Conservation (phyloP, 2,888 invertebrate species). For the Dilophus febrilis region DNA sequence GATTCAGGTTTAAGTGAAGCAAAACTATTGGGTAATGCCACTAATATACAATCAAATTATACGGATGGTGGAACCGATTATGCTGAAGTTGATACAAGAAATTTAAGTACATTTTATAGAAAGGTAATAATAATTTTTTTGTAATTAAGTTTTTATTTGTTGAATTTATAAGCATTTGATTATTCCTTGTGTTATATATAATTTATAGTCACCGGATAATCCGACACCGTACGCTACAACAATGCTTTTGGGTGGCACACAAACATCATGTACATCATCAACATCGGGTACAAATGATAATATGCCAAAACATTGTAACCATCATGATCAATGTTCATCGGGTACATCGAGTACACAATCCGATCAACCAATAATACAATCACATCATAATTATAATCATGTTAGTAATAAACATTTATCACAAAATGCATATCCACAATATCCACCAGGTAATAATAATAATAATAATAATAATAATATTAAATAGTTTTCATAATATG, state of each 20-base stretch:
- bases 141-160: background rate
- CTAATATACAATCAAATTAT: slow-evolving; percentile 29
- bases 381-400: background rate
- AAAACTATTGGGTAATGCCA: slow-evolving; percentile 37
- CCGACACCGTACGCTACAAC: slow-evolving; percentile 61
- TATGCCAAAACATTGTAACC: slow-evolving; percentile 23
- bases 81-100: slow-evolving; percentile 46
- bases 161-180: slow-evolving; percentile 3
- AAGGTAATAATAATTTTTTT: slow-evolving; percentile 27
- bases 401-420: no score
- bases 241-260: slow-evolving; percentile 36
- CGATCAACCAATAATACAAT: slow-evolving; percentile 16
- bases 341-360: slow-evolving; percentile 25
- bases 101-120: slow-evolving; percentile 54
- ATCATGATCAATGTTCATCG: slow-evolving; percentile 23
- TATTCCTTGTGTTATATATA: no score
- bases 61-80: slow-evolving; percentile 40
- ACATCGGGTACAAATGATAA: slow-evolving; percentile 29
- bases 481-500: no score
- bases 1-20: slow-evolving; percentile 39
- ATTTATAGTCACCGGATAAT: slow-evolving; percentile 36
- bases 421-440: slow-evolving; percentile 23
- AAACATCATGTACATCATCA: slow-evolving; percentile 30
- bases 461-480: no score
- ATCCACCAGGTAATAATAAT: slow-evolving; percentile 22